Conservation (phyloP, 1,140 invertebrate genomes). For the Centruroides vittatus region DNA sequence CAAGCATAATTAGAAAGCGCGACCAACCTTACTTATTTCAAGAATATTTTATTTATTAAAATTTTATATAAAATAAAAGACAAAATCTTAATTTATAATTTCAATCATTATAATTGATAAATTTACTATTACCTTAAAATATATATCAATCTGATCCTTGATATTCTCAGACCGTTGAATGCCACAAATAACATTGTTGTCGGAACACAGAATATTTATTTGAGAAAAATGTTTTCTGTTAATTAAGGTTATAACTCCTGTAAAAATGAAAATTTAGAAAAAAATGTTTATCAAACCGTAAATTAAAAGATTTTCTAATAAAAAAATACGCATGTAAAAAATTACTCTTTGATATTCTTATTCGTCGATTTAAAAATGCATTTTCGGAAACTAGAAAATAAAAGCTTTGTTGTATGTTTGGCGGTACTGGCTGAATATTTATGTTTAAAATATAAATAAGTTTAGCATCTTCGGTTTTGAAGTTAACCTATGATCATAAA, state of each 20-base stretch:
- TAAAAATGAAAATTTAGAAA: too few relatives aligned
- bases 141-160: conserved; percentile 2
- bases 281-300: too few relatives aligned
- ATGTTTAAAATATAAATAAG: conserved; percentile 6
- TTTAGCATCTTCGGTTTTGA: conserved; percentile 7
- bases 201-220: not conserved
- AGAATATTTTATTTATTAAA: too few relatives aligned
- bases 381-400: conserved; percentile 10
- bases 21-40: too few relatives aligned
- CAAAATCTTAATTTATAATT: too few relatives aligned
- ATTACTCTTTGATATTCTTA: not conserved
- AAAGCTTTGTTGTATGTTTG: conserved; percentile 6
- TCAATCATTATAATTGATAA: not conserved
- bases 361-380: not conserved
- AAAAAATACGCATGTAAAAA: too few relatives aligned
- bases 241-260: too few relatives aligned
- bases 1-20: too few relatives aligned
- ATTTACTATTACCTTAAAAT: conserved; percentile 4
- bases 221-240: too few relatives aligned
- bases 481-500: not conserved
- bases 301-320: too few relatives aligned
- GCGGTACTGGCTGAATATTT: conserved; percentile 11
- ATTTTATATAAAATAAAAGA: not conserved
- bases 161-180: conserved; percentile 1
- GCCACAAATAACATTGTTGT: not conserved